Base-by-base conservation (phyloP, 2,888 invertebrate genomes). In the Coelogynopora nodosa region DNA sequence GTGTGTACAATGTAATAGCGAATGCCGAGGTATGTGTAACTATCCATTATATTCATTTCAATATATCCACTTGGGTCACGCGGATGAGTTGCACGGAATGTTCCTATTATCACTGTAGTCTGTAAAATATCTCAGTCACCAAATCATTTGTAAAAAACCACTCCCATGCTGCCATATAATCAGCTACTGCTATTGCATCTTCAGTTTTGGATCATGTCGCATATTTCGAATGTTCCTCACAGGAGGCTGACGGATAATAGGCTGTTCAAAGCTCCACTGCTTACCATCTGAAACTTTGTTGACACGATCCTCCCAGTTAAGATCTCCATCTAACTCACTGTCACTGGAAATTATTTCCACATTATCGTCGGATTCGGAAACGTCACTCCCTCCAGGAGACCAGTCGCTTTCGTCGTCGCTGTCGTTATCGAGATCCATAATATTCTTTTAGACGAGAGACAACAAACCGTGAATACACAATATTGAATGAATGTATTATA, bases 361-460 rank as follows among this genome's bases (percentile, higher is more conserved):
- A 74, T 74, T 74, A 74, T 74, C 23, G 27, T 74, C 74, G 27
- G 74, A 74, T 13, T 74, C 74, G 27, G 5, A 5, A 26, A 74
- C 74, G 27, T 74, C 74, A 74, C 74, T 74, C 74, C 74, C 74
- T 74, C 74, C 74, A 74, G 74, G 74, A 74, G 74, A 74, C 74
- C 74, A 74, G 74, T 74, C 74, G 27, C 23, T 74, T n/a, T 74
- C 27, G 74, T 74, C 23, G 18, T 49, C 49, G 74, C 74, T 74
- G 74, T 74, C 74, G 74, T 26, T 74, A 74, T 74, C 74, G 27
- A 74, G 5, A 74, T 74, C 74, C 74, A 23, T 74, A 74, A 74
- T 74, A 74, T 74, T 74, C 2, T 23, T 26, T 5, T 13, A 23
- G 18, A 74, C 27, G 74, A 23, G 18, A 74, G 18, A 74, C 74